A percentile compares a stretch with the other conserved stretches of the same genome.
Conservation (phyloP, 1,140 invertebrate species). For the Nasonia vitripennis region DNA sequence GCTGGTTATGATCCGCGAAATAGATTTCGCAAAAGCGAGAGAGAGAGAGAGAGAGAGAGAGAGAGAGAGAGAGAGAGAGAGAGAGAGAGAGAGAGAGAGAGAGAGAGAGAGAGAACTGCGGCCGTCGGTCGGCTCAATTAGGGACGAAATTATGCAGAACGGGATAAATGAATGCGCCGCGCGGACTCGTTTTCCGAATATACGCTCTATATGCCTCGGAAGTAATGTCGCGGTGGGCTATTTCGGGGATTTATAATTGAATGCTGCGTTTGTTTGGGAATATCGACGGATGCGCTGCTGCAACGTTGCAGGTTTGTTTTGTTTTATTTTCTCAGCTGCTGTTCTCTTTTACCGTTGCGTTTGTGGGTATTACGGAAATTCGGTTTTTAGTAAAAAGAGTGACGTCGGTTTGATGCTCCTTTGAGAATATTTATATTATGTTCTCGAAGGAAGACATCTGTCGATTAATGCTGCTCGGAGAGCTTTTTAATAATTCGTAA, state of each 20-base stretch:
- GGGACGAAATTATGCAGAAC: background rate
- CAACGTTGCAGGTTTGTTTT: no score
- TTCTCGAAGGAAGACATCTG: no score
- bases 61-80: background rate
- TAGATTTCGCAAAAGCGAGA: background rate
- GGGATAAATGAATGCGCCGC: background rate
- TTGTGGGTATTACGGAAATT: no score
- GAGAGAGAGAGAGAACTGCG: background rate
- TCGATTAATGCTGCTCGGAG: no score
- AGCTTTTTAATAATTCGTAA: no score
- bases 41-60: background rate
- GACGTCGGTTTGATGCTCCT: no score
- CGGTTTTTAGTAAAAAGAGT: no score
- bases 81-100: background rate
- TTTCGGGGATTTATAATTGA: background rate
- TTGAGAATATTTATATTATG: no score
- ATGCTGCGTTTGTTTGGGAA: background rate
- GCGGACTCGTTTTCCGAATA: background rate
- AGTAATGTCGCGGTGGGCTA: background rate
- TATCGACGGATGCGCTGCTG: background rate
- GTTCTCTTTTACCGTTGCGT: no score
- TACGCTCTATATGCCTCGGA: background rate
- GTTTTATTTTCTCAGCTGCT: no score
- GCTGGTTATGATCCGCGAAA: conserved; percentile 10
- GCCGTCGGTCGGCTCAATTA: background rate